Conservation (phyloP, 2,888 invertebrate species). For the Platerodrilus igneus region DNA sequence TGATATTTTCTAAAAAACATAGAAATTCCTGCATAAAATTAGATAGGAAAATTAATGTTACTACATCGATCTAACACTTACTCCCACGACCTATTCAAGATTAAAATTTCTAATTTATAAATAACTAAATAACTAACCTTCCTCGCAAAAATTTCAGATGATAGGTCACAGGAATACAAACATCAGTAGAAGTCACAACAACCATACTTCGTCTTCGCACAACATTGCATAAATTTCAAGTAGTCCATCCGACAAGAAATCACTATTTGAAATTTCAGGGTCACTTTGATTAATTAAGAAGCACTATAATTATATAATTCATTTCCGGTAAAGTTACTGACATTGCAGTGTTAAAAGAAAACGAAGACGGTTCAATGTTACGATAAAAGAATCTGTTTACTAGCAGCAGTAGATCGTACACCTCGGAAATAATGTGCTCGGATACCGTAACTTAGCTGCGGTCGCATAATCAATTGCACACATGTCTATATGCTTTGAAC, state of each 20-base stretch:
- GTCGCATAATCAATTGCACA: slow-evolving; percentile 22
- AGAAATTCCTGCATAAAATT: too few relatives aligned
- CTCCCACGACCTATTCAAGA: too few relatives aligned
- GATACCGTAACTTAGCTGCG: slow-evolving; percentile 33
- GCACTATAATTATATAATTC: background rate
- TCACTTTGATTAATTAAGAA: background rate
- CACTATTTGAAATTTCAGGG: too few relatives aligned
- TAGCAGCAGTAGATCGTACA: slow-evolving; percentile 12
- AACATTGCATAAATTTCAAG: too few relatives aligned
- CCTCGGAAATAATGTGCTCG: slow-evolving; percentile 19
- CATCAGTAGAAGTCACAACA: slow-evolving; percentile 37
- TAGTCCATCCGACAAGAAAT: too few relatives aligned
- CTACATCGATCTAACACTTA: too few relatives aligned
- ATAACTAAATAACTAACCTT: slow-evolving; percentile 29
- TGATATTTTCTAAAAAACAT: too few relatives aligned
- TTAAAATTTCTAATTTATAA: too few relatives aligned
- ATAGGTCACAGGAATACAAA: slow-evolving; percentile 36
- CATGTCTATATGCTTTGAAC: too few relatives aligned
- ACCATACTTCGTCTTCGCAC: slow-evolving; percentile 33
- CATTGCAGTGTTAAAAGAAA: background rate
- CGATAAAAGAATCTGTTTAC: slow-evolving; percentile 11
- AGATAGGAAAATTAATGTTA: too few relatives aligned
- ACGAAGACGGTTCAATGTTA: slow-evolving; percentile 2
- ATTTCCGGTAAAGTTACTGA: background rate
- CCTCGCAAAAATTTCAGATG: slow-evolving; percentile 28